Evolutionary conservation across 2,888 invertebrate species (phyloP), one percentile per base, ranked within the genome.

Genomic region (Sialis lutaria): DNA sequence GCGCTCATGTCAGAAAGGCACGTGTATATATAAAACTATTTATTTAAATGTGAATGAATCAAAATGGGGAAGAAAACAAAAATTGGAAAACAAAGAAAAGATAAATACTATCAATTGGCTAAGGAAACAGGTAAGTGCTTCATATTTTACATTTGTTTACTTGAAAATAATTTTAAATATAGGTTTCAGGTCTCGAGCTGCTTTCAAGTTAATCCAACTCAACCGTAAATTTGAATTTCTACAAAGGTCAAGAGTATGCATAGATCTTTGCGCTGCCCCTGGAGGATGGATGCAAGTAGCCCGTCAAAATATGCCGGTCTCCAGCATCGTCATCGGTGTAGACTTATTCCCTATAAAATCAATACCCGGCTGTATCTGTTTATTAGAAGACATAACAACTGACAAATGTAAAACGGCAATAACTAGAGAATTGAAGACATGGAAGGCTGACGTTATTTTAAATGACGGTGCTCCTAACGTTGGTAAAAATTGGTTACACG

Each of bases 261-360:
- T 99, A 58, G 98, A 99, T 74, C 70, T 99, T 51, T 99, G 98
- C 68, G 98, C 98, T 9, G 98, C 98, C 1, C 98, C 98, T 1
- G 97, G 97, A 60, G 96, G 96, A 55, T 97, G 98, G 97, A 89
- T 97, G 83, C 98, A 91, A 68, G 97, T 98, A 46, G 97, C 96
- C 43, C 83, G 86, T 57, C 87, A 98, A 64, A 90, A 93, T 62
- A 96, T 97, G 91, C 97, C 98, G 0, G 76, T 95, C 0, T 93
- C 95, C 5, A 92, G 92, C 60, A 74, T 96, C 47, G 89, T 97
- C 9, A 73, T 98, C 44, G 95, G 96, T 47, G 86, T 99, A 33
- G 98, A 99, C 74, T 74, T 99, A 60, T 95, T 83, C 56, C 91
- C 96, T 0, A 98, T 98, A 53, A 83, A 82, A 57, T 70, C 87